A percentile compares a stretch with the other conserved stretches of the same genome.
Evolutionary conservation across 1,140 invertebrate genomes (phyloP).

Genomic region (Orius insidiosus): DNA sequence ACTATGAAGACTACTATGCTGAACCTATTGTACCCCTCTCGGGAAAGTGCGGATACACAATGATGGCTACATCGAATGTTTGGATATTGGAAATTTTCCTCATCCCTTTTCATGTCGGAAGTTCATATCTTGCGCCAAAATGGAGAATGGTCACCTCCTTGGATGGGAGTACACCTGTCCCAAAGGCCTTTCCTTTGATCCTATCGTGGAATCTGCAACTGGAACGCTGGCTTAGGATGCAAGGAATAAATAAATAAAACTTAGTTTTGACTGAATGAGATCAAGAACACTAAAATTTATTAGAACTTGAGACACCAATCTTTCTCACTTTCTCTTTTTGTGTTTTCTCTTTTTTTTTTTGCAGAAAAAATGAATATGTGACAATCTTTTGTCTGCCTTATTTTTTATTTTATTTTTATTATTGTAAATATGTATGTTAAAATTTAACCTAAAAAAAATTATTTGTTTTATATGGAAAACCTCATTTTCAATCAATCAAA

Average conservation of each 20-base stretch:
- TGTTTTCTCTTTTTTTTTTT: too few relatives aligned
- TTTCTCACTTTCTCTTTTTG: too few relatives aligned
- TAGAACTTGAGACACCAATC: too few relatives aligned
- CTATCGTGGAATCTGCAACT: constrained; percentile 75
- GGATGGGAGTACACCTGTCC: constrained; percentile 80
- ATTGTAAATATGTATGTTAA: too few relatives aligned
- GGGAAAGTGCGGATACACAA: constrained; percentile 36
- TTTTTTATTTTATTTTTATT: too few relatives aligned
- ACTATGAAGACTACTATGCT: constrained; percentile 24
- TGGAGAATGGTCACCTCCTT: constrained; percentile 52
- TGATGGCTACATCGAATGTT: constrained; percentile 52
- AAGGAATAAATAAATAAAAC: constrained; percentile 28
- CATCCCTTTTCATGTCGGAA: constrained; percentile 74
- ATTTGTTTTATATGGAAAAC: too few relatives aligned
- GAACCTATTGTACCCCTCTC: constrained; percentile 29
- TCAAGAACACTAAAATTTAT: too few relatives aligned
- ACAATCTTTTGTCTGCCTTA: too few relatives aligned
- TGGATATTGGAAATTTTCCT: constrained; percentile 74
- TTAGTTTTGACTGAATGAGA: neutral
- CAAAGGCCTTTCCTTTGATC: constrained; percentile 64
- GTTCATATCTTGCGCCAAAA: constrained; percentile 71
- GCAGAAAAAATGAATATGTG: too few relatives aligned
- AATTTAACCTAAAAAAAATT: too few relatives aligned
- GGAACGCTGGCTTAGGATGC: constrained; percentile 59
- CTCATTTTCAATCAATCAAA: too few relatives aligned